phyloP scores from a whole-genome alignment of 2,113 vertebrate genomes.

The Bujurquina vittata region DNA sequence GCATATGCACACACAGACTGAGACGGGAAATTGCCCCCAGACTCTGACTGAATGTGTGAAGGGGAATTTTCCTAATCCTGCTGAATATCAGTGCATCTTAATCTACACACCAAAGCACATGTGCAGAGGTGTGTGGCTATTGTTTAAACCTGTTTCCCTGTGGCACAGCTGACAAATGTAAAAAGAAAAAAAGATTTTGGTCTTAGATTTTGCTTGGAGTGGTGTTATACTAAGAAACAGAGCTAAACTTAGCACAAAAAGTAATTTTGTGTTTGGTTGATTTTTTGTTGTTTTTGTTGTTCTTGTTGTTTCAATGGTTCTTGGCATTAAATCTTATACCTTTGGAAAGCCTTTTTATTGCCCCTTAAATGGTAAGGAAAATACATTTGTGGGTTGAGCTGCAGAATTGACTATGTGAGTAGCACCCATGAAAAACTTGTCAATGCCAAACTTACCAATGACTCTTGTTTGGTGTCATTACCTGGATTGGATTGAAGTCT shows the following conservation, averaged over 20 bases:
- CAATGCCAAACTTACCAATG: too few species aligned
- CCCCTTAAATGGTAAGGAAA: too few species aligned
- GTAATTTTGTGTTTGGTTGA: too few species aligned
- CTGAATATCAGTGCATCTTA: constrained; percentile 63
- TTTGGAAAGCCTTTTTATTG: too few species aligned
- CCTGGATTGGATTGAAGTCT: too few species aligned
- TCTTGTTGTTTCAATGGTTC: too few species aligned
- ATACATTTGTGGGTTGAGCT: too few species aligned
- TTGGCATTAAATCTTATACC: too few species aligned
- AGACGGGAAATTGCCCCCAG: constrained; percentile 54
- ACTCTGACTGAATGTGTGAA: constrained; percentile 57
- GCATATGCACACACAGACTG: not conserved
- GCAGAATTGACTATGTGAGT: too few species aligned
- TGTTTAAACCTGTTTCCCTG: constrained; percentile 29
- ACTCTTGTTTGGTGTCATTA: too few species aligned
- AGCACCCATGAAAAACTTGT: too few species aligned
- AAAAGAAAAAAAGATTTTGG: constrained; percentile 3
- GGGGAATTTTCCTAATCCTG: constrained; percentile 51
- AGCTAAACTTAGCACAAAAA: not conserved
- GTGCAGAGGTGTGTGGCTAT: constrained; percentile 63
- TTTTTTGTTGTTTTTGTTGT: too few species aligned
- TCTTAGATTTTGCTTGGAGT: not conserved
- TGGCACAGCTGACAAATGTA: constrained; percentile 6
- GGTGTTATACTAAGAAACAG: not conserved
- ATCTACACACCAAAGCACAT: constrained; percentile 62